Evolutionary conservation across 2,888 invertebrate species (phyloP).

Genomic region (Sarcophaga rosellei): DNA sequence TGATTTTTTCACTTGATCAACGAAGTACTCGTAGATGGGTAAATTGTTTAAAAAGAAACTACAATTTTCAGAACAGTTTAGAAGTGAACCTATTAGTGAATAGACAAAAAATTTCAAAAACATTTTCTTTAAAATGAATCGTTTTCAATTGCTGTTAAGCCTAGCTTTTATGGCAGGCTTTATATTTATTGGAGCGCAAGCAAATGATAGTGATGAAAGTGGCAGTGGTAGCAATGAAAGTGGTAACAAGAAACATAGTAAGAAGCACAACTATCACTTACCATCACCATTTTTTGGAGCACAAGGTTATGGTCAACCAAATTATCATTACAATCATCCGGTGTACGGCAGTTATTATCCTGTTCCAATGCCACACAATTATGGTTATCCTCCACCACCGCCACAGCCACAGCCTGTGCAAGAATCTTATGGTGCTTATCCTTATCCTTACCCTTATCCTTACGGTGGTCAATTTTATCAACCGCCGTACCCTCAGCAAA

Average conservation of each 20-base stretch:
- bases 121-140: slow-evolving; percentile 20
- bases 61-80: slow-evolving; percentile 14
- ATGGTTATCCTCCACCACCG: slow-evolving; percentile 25
- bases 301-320: slow-evolving; percentile 47
- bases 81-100: slow-evolving; percentile 15
- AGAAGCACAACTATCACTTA: background rate
- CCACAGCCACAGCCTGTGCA: background rate
- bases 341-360: slow-evolving; percentile 51
- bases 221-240: slow-evolving; percentile 33
- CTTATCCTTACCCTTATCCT: slow-evolving; percentile 55
- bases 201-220: slow-evolving; percentile 23
- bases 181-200: slow-evolving; percentile 15
- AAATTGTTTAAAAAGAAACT: slow-evolving; percentile 6
- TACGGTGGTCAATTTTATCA: slow-evolving; percentile 44
- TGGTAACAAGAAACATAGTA: background rate
- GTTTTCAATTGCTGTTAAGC: slow-evolving; percentile 21
- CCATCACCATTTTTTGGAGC: background rate
- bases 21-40: background rate
- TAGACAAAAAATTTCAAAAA: background rate
- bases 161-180: slow-evolving; percentile 12
- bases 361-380: slow-evolving; percentile 37
- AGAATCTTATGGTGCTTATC: slow-evolving; percentile 17
- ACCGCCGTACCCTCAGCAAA: slow-evolving; percentile 9
- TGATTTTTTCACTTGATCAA: background rate
- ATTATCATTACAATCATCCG: slow-evolving; percentile 61